phyloP scores from a whole-genome alignment of 2,113 vertebrate species.

The Elaphurus davidianus region DNA sequence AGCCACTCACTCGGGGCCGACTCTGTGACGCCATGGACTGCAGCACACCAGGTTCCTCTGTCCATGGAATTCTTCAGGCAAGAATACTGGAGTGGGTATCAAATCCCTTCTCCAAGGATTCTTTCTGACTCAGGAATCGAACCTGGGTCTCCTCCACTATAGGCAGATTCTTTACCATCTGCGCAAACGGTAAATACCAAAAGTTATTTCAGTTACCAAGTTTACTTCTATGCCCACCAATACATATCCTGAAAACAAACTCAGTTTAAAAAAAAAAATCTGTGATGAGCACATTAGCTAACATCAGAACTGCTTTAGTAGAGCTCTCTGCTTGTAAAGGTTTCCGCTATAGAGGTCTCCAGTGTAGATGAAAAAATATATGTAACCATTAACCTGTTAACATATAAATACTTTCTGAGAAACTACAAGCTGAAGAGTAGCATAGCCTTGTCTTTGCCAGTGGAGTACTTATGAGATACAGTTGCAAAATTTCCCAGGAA shows the following conservation, averaged over 20 bases:
- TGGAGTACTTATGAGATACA: neutral
- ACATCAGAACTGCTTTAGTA: neutral
- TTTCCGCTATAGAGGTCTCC: neutral
- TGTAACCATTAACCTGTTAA: neutral
- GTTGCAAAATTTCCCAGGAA: neutral
- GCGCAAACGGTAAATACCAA: neutral
- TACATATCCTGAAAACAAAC: neutral
- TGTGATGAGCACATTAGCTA: neutral
- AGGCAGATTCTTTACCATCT: neutral
- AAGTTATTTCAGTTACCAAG: neutral
- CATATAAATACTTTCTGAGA: neutral
- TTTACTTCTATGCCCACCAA: neutral
- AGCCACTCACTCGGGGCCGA: neutral
- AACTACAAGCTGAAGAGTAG: neutral
- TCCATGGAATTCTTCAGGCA: neutral
- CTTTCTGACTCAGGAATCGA: neutral
- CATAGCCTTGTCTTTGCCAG: neutral
- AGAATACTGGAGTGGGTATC: neutral
- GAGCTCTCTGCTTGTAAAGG: neutral
- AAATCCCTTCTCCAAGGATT: neutral
- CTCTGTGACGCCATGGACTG: neutral
- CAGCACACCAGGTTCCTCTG: neutral
- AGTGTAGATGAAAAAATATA: neutral
- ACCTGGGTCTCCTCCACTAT: neutral
- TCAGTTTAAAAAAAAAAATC: neutral